These are phyloP conservation scores for Mesembrinibis cayennensis DNA, from an alignment of 2,113 vertebrate species.

Conservation along the genomic window DNA sequence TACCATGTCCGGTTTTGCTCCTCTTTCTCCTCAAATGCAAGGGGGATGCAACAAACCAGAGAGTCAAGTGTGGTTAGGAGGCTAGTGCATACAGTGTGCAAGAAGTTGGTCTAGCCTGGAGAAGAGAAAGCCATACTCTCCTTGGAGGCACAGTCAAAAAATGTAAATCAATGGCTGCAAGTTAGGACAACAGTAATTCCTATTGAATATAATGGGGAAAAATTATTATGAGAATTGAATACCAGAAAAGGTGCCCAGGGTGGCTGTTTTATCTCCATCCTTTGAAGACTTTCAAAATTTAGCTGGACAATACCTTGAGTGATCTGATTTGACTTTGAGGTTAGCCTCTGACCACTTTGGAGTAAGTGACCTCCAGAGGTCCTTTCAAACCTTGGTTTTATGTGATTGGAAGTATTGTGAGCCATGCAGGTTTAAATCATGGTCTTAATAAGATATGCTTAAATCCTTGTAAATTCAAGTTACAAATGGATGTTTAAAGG, in stretches of 20 bases:
- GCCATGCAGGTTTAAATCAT: background rate
- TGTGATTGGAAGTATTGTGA: background rate
- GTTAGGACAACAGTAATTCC: background rate
- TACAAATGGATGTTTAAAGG: background rate
- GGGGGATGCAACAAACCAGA: accelerated
- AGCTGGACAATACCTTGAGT: background rate
- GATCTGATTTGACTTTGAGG: background rate
- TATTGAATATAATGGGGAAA: background rate
- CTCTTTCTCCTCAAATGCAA: background rate
- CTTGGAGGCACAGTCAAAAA: background rate
- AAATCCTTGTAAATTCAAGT: background rate
- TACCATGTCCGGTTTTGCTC: background rate
- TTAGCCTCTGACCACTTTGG: background rate
- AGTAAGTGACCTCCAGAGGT: background rate
- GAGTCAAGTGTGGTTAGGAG: background rate
- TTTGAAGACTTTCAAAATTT: background rate
- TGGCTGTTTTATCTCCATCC: background rate
- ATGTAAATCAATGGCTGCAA: background rate
- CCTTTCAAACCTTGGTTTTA: background rate
- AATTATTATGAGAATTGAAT: background rate
- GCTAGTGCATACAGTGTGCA: accelerated
- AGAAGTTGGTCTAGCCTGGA: background rate
- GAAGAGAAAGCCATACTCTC: background rate
- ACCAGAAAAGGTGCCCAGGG: background rate
- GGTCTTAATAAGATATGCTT: background rate